These are phyloP conservation scores for Geotrypetes seraphini DNA, from an alignment of 2,797 vertebrate species.

Conservation along the genomic window DNA sequence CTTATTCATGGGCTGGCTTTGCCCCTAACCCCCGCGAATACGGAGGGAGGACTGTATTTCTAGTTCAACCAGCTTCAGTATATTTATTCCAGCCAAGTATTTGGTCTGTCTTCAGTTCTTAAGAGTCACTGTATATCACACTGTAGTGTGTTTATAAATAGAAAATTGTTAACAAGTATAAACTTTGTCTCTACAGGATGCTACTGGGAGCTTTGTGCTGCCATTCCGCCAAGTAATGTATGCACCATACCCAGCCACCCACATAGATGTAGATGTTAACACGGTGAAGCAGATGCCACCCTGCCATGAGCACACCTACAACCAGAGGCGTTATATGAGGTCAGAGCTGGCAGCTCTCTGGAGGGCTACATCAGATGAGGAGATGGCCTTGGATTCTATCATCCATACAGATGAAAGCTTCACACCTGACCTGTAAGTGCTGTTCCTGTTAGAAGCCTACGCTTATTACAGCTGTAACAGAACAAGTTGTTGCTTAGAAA, in stretches of 20 bases:
- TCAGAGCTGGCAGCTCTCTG: slow-evolving; percentile 80
- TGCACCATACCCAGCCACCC: slow-evolving; percentile 87
- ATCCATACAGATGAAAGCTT: slow-evolving; percentile 85
- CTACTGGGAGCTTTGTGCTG: slow-evolving; percentile 87
- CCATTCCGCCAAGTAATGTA: slow-evolving; percentile 95
- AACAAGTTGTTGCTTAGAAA: too few species aligned
- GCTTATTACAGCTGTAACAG: too few species aligned
- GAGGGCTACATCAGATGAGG: slow-evolving; percentile 84
- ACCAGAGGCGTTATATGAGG: slow-evolving; percentile 86
- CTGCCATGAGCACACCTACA: slow-evolving; percentile 90
- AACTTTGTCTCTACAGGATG: slow-evolving; percentile 61
- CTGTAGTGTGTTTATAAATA: too few species aligned
- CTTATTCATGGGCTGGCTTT: too few species aligned
- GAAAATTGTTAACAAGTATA: too few species aligned
- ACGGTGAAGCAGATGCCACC: slow-evolving; percentile 95
- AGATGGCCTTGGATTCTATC: slow-evolving; percentile 76
- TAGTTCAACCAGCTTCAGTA: too few species aligned
- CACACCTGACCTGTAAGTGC: slow-evolving; percentile 85
- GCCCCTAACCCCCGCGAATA: too few species aligned
- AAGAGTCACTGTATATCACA: too few species aligned
- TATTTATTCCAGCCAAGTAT: too few species aligned
- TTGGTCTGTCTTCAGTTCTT: too few species aligned
- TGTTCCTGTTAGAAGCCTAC: background rate
- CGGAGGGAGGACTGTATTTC: too few species aligned
- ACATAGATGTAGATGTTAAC: slow-evolving; percentile 94